A percentile compares a stretch with the other conserved stretches of the same genome.
phyloP scores from a whole-genome alignment of 2,113 vertebrate species.

The Sphyrna mokarran region DNA sequence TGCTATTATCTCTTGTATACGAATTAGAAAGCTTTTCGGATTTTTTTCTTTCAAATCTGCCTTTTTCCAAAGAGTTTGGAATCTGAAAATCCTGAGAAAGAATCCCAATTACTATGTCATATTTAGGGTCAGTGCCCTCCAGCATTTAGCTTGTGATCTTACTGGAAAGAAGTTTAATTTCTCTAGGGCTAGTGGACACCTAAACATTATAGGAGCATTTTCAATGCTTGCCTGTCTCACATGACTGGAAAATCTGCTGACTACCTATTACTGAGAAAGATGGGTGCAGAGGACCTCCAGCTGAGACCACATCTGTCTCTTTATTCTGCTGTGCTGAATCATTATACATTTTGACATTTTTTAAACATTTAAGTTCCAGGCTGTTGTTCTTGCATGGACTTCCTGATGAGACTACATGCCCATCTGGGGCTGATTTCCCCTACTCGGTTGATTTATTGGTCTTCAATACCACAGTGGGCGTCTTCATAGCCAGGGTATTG shows the following conservation, averaged over 20 bases:
- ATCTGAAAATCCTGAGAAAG: neutral
- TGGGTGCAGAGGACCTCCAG: neutral
- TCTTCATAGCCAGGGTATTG: neutral
- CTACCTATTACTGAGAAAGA: neutral
- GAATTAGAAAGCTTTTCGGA: no score
- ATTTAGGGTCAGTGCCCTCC: neutral
- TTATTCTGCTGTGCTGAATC: neutral
- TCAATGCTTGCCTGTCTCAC: neutral
- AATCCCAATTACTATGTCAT: neutral
- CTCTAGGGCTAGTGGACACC: no score
- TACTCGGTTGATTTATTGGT: neutral
- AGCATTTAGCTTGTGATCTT: neutral
- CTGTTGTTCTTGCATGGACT: neutral
- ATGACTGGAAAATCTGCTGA: neutral
- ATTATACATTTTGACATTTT: neutral
- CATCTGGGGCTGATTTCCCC: neutral
- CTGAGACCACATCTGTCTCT: neutral
- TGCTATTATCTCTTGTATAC: neutral
- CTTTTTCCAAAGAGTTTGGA: neutral
- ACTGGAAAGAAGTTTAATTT: neutral
- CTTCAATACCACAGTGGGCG: neutral
- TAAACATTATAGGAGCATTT: neutral
- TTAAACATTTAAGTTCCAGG: neutral
- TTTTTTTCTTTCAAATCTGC: neutral
- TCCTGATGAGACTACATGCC: neutral